Base-by-base conservation (phyloP, 2,797 vertebrate genomes). In the Nasua narica region DNA sequence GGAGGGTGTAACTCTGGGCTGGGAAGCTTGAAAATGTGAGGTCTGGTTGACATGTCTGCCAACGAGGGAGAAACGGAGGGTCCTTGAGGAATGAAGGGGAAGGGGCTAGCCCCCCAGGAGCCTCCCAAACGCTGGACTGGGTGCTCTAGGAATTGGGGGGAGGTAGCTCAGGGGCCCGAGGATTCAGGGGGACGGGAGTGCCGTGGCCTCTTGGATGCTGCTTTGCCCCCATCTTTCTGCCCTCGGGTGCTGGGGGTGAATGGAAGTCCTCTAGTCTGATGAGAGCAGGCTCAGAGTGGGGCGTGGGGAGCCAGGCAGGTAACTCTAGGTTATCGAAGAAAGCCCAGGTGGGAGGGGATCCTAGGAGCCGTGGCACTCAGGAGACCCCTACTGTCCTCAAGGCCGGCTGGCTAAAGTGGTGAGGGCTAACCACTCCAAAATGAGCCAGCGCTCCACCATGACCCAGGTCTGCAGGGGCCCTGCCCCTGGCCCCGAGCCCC, bases 31-130 rank as follows among this genome's bases (percentile, higher is more conserved):
- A 23, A 50, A 76, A 72, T 58, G 40, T 25, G 56, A 76, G 40
- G 83, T 86, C 35, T 58, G 62, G 23, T 48, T 85, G 69, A 87
- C 67, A 35, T 83, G 37, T 54, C 83, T 82, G 27, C 14, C 86
- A 88, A 74, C 23, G 54, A 69, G 65, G 14, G 32, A 65, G n/a
- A 86, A 54, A 46, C 29, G 15, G 60, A 54, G 21, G 16, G 25
- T 69, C 50, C 50, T 60, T 43, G 72, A 54, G n/a, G 77, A 77
- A 56, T 11, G 23, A 40, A 43, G 29, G 52, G 60, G 15, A 69
- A 65, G 14, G 27, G 12, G 16, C 9, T 56, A 35, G 70, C 19
- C 43, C 46, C 84, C 77, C 29, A 7, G 69, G 37, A 87, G 29
- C 40, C 27, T 2, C 11, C 25, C 29, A 48, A 78, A 25, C 0